Conservation (phyloP, 2,113 vertebrate species). For the Sinosuthora webbiana region DNA sequence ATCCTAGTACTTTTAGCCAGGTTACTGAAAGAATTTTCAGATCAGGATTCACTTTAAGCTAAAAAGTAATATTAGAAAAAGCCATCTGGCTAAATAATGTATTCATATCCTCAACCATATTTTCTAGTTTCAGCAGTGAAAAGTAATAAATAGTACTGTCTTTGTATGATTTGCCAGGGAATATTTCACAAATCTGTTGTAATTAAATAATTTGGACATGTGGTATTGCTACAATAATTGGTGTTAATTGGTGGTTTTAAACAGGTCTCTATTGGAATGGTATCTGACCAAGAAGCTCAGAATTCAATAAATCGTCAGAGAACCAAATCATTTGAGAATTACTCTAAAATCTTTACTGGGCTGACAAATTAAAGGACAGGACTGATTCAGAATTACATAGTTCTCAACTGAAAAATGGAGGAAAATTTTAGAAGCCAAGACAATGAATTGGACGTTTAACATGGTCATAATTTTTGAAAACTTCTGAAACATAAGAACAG, state of each 20-base stretch:
- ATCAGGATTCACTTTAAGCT: slow-evolving; percentile 13
- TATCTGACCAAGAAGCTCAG: background rate
- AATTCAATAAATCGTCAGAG: background rate
- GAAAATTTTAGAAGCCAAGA: background rate
- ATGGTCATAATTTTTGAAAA: background rate
- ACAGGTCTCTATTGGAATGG: background rate
- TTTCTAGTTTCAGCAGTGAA: background rate
- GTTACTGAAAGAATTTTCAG: slow-evolving; percentile 18
- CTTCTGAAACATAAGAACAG: background rate
- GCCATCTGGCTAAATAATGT: background rate
- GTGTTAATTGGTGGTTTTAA: background rate
- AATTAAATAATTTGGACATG: background rate
- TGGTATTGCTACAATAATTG: background rate
- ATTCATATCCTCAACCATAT: background rate
- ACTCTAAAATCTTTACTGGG: background rate
- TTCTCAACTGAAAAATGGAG: background rate
- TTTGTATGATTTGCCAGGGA: background rate
- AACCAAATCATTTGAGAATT: background rate
- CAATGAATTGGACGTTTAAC: background rate
- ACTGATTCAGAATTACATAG: background rate
- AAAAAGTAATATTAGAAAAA: background rate
- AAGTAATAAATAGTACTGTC: background rate
- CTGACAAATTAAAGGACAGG: background rate
- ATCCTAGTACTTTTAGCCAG: background rate
- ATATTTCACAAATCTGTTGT: background rate